Evolutionary conservation across 2,797 vertebrate genomes (phyloP).

Genomic region (Tokudaia muenninki): DNA sequence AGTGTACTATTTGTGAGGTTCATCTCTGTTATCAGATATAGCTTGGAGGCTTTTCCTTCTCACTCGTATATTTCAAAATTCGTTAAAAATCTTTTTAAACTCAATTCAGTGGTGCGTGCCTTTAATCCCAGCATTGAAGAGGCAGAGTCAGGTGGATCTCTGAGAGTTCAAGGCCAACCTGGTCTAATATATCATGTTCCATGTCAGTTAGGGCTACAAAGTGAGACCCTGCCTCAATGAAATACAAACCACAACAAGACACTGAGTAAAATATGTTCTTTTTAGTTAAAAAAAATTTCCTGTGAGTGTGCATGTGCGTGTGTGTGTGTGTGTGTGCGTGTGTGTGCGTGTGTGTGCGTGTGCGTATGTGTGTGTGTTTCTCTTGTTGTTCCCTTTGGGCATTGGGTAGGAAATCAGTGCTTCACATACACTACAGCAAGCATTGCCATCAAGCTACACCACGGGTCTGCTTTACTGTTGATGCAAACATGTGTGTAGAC

Average conservation of each 20-base stretch:
- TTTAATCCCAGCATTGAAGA: neutral
- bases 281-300: neutral
- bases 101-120: neutral
- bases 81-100: neutral
- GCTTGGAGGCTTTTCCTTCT: constrained; percentile 14
- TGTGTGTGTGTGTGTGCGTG: neutral
- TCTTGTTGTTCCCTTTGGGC: neutral
- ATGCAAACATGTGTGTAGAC: neutral
- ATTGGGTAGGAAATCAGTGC: neutral
- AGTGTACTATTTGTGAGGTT: constrained; percentile 15
- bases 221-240: neutral
- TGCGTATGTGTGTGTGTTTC: neutral
- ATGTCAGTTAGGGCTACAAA: neutral
- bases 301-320: no score
- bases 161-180: neutral
- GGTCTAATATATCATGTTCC: neutral
- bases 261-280: neutral
- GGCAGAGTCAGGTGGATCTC: neutral
- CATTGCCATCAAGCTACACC: neutral
- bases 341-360: neutral
- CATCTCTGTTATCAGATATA: neutral
- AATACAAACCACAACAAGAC: neutral
- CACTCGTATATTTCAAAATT: neutral
- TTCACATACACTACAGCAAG: neutral
- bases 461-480: neutral